phyloP scores from a whole-genome alignment of 53 echinoderm and acorn worm species.

The Mesocentrotus franciscanus region DNA sequence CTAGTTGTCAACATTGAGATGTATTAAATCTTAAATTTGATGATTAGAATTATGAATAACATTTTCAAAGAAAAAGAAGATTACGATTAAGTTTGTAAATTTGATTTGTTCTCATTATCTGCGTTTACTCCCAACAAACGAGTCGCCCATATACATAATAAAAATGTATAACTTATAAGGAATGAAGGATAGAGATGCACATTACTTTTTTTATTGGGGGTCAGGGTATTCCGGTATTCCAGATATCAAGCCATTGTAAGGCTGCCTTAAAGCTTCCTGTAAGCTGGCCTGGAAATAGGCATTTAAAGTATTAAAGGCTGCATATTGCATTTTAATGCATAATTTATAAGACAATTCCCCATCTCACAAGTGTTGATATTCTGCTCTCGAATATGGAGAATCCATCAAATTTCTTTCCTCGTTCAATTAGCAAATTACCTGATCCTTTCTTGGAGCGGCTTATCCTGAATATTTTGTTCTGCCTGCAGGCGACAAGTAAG shows the following conservation, averaged over 20 bases:
- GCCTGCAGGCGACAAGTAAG: background rate
- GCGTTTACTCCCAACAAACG: no score
- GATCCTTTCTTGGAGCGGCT: constrained; percentile 12
- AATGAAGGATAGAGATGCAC: no score
- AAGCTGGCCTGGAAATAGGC: background rate
- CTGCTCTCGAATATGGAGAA: background rate
- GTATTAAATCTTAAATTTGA: background rate
- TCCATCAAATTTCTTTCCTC: constrained; percentile 40
- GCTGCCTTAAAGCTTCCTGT: background rate
- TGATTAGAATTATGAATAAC: background rate
- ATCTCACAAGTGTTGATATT: constrained; percentile 38
- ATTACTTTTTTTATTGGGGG: no score
- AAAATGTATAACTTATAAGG: no score
- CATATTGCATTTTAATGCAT: constrained; percentile 44
- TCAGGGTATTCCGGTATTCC: background rate
- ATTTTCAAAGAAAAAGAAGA: no score
- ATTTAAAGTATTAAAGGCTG: background rate
- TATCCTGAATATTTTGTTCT: constrained; percentile 18
- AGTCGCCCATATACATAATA: no score
- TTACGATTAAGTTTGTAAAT: background rate
- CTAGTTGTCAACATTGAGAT: background rate
- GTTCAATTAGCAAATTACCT: constrained; percentile 48
- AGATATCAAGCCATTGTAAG: background rate
- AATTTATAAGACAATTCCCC: constrained; percentile 36
- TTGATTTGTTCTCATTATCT: background rate